phyloP scores from a whole-genome alignment of 2,113 vertebrate species.

The Cyprinodon variegatus region DNA sequence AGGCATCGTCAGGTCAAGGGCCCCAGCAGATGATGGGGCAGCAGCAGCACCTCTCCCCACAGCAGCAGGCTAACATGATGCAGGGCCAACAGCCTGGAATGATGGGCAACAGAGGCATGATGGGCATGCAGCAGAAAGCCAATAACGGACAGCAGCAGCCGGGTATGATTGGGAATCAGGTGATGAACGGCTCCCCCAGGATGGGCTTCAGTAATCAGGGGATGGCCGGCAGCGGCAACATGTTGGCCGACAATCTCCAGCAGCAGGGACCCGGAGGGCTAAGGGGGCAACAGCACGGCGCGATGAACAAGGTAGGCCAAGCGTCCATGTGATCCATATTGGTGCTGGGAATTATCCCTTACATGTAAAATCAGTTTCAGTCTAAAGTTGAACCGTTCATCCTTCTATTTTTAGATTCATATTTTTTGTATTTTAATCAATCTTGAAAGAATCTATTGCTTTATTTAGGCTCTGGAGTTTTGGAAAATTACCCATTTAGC shows the following conservation, averaged over 20 bases:
- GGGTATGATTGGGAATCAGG: slow-evolving; percentile 83
- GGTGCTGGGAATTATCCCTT: too few species aligned
- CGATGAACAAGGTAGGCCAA: slow-evolving; percentile 86
- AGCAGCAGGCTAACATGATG: slow-evolving; percentile 84
- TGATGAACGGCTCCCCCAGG: slow-evolving; percentile 96
- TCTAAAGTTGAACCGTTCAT: too few species aligned
- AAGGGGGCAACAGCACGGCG: slow-evolving; percentile 89
- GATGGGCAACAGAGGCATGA: slow-evolving; percentile 78
- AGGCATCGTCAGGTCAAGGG: slow-evolving; percentile 74
- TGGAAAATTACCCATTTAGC: too few species aligned
- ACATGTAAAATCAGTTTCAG: too few species aligned
- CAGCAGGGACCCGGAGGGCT: slow-evolving; percentile 85
- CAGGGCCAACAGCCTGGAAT: slow-evolving; percentile 87
- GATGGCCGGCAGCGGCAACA: slow-evolving; percentile 86
- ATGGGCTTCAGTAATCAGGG: slow-evolving; percentile 90
- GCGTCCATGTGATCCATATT: neutral
- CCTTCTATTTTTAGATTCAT: too few species aligned
- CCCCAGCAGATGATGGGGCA: slow-evolving; percentile 76
- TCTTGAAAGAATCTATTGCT: too few species aligned
- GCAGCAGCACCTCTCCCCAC: slow-evolving; percentile 78
- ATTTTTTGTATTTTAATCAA: too few species aligned
- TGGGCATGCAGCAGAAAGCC: slow-evolving; percentile 80
- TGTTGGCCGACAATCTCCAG: slow-evolving; percentile 93
- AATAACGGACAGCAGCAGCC: slow-evolving; percentile 81
- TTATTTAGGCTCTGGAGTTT: too few species aligned